These are phyloP conservation scores for Drosophila lacertosa DNA, from an alignment of 1,140 invertebrate genomes.

Conservation along the genomic window DNA sequence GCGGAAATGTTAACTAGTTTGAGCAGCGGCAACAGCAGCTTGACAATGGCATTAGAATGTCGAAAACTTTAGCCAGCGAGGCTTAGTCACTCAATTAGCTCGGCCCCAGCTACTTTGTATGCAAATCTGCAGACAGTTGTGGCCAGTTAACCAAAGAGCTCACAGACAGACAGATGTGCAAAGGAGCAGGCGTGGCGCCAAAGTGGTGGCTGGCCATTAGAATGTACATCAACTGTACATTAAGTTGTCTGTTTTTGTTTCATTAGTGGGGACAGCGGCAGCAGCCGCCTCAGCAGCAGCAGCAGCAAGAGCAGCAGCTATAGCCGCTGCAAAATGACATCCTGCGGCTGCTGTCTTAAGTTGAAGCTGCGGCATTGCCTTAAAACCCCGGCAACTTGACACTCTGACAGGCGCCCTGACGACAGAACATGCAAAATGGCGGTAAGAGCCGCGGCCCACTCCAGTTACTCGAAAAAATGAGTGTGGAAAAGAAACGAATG, in stretches of 20 bases:
- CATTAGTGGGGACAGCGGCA: conserved; percentile 61
- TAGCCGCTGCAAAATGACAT: conserved; percentile 17
- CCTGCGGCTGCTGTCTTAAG: conserved; percentile 40
- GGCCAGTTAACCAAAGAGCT: conserved; percentile 20
- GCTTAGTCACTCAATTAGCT: conserved; percentile 80
- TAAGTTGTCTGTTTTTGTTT: conserved; percentile 81
- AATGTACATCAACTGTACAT: conserved; percentile 80
- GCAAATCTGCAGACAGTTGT: conserved; percentile 66
- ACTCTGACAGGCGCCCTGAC: conserved; percentile 44
- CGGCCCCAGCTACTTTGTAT: conserved; percentile 64
- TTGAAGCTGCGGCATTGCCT: conserved; percentile 30
- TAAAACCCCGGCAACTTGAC: conserved; percentile 61
- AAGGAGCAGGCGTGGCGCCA: not conserved
- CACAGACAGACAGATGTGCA: not conserved
- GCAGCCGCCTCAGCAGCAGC: conserved; percentile 10
- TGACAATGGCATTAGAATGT: conserved; percentile 81
- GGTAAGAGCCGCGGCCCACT: conserved; percentile 9
- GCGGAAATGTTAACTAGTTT: conserved; percentile 78
- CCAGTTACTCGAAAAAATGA: conserved; percentile 3
- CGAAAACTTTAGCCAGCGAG: conserved; percentile 63
- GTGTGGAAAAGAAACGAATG: conserved; percentile 10
- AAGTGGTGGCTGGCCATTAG: conserved; percentile 56
- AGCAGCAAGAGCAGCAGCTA: conserved; percentile 6
- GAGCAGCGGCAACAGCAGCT: conserved; percentile 50
- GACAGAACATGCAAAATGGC: conserved; percentile 32